Evolutionary conservation across 2,888 invertebrate genomes (phyloP).

Genomic region (Cryptophagus acutangulus): DNA sequence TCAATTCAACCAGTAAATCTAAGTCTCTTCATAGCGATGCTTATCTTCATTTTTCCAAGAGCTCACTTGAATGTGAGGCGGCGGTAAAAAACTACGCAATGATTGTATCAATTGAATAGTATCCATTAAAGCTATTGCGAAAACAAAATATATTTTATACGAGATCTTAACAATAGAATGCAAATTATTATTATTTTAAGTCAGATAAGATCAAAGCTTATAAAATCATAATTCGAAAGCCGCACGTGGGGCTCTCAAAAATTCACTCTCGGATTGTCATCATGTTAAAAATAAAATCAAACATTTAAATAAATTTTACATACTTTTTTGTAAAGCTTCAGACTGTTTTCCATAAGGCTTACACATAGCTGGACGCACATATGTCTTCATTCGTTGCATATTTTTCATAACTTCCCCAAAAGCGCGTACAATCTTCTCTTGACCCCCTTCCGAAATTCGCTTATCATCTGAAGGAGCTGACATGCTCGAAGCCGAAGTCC

Average conservation of each 20-base stretch:
- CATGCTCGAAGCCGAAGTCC: constrained; percentile 44
- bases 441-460: constrained; percentile 55
- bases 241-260: constrained; percentile 36
- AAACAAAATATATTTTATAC: constrained; percentile 9
- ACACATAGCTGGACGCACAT: constrained; percentile 84
- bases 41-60: constrained; percentile 86
- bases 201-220: constrained; percentile 44
- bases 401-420: constrained; percentile 84
- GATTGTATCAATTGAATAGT: constrained; percentile 84
- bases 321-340: constrained; percentile 83
- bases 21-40: constrained; percentile 51
- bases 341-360: constrained; percentile 88
- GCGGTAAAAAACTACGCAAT: constrained; percentile 76
- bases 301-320: constrained; percentile 36
- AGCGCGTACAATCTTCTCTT: constrained; percentile 80
- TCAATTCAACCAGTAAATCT: constrained; percentile 11
- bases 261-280: constrained; percentile 39
- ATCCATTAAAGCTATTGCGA: constrained; percentile 68
- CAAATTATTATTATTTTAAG: constrained; percentile 1
- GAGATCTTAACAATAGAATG: constrained; percentile 9
- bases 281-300: constrained; percentile 26
- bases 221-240: constrained; percentile 38
- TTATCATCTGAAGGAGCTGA: constrained; percentile 39
- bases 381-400: constrained; percentile 83
- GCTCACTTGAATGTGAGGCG: constrained; percentile 82